Base-by-base conservation (phyloP, 2,797 vertebrate genomes). In the Gymnocypris eckloni region DNA sequence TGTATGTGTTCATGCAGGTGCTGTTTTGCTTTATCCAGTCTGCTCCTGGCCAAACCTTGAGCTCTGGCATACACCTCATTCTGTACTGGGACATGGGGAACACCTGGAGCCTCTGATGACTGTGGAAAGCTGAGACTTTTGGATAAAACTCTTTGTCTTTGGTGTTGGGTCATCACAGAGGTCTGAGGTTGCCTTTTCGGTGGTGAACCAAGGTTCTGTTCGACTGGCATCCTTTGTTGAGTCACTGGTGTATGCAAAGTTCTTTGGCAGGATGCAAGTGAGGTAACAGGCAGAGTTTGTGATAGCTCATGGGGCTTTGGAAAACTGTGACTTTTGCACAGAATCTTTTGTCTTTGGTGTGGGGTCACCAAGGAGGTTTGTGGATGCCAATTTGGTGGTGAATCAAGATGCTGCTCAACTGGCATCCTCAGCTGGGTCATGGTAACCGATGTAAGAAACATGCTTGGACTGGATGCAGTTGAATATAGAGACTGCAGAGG, bases 1-100 rank as follows among this genome's bases (percentile, higher is more conserved):
- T 87, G 91, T 90, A 98, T 92, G 22, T 93, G 94, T 6, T 93
- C 91, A 67, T 97, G 95, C 3, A 98, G 92, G 0, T 90, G 93
- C 71, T 91, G 92, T 89, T 94, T 93, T 33, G 95, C 93, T 87
- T 95, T 96, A 86, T 97, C 96, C 92, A 98, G 93, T 79, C 92
- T 90, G 85, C 89, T 92, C 88, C 88, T 95, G 66, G 94, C 91
- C 92, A 94, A 90, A 0, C 91, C 92, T 80, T 90, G 91, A 28
- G 92, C 93, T 86, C 88, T 94, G 2, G 87, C 89, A 28, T 69
- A 92, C 18, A 92, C 91, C 61, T 95, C 94, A 9, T 89, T 87
- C 79, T 15, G 84, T 71, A 79, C 77, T 89, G 93, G 91, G 86
- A 81, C 11, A 54, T 70, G 90, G 78, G 4, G 73, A 45, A 83